phyloP scores from a whole-genome alignment of 2,888 invertebrate species.

The Noctua janthe region DNA sequence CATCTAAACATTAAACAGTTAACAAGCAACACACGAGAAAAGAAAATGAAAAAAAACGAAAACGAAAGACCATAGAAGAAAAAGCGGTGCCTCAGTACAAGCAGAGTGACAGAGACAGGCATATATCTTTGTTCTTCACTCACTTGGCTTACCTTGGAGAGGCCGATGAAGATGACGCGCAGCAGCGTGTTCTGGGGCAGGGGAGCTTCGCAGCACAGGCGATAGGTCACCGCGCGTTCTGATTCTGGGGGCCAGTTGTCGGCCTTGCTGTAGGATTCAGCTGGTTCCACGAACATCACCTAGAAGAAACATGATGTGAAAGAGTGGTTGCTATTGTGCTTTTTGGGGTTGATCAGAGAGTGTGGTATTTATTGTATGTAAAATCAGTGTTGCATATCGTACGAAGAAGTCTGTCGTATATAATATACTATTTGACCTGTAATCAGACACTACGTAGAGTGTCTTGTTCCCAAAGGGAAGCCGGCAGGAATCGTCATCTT shows the following conservation, averaged over 20 bases:
- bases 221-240: conserved; percentile 94
- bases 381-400: background rate
- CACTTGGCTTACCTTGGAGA: conserved; percentile 89
- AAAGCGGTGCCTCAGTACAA: conserved; percentile 25
- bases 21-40: background rate
- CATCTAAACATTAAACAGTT: background rate
- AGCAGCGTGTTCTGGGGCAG: conserved; percentile 96
- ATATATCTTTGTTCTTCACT: conserved; percentile 32
- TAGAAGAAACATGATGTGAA: conserved; percentile 46
- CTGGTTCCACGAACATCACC: conserved; percentile 94
- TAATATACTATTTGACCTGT: no score
- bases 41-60: no score
- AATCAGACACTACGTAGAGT: no score
- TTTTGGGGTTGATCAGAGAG: background rate
- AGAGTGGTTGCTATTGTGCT: background rate
- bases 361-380: no score
- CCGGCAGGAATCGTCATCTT: no score
- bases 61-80: conserved; percentile 13
- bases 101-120: conserved; percentile 43
- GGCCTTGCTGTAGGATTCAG: conserved; percentile 95
- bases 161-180: conserved; percentile 95
- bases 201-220: conserved; percentile 97
- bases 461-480: no score
- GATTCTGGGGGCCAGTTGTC: conserved; percentile 98
- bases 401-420: background rate